phyloP scores from a whole-genome alignment of 2,888 invertebrate genomes.

The Microplitis deprimator region DNA sequence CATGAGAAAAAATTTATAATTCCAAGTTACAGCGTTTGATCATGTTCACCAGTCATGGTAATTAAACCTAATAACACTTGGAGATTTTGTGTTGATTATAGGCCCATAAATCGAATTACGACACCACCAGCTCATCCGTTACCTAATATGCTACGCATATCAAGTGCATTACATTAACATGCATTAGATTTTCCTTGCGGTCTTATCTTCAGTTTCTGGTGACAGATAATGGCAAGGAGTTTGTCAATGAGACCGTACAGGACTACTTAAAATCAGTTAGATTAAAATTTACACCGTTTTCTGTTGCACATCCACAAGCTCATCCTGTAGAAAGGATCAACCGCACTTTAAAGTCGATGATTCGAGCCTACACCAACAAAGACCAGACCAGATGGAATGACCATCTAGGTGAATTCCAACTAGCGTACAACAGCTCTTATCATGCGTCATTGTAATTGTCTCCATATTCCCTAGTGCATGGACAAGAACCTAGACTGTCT shows the following conservation, averaged over 20 bases:
- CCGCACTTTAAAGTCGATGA: slow-evolving; percentile 32
- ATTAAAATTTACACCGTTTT: not conserved
- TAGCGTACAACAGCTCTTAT: not conserved
- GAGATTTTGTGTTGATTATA: too few species aligned
- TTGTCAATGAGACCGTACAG: slow-evolving; percentile 41
- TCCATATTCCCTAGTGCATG: slow-evolving; percentile 39
- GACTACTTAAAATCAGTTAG: slow-evolving; percentile 2
- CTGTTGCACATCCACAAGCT: slow-evolving; percentile 41
- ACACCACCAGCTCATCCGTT: too few species aligned
- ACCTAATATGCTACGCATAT: too few species aligned
- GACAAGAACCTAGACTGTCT: slow-evolving; percentile 13
- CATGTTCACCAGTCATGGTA: too few species aligned
- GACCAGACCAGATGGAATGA: slow-evolving; percentile 44
- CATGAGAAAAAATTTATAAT: too few species aligned
- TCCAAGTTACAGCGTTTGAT: too few species aligned
- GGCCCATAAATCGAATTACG: too few species aligned
- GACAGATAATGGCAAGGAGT: slow-evolving; percentile 45
- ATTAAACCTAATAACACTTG: too few species aligned
- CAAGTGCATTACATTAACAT: not conserved
- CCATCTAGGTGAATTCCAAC: slow-evolving; percentile 42
- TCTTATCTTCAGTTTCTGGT: slow-evolving; percentile 36
- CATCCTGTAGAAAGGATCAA: slow-evolving; percentile 44
- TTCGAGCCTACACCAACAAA: slow-evolving; percentile 34
- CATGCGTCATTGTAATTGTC: slow-evolving; percentile 32
- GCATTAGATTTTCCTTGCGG: slow-evolving; percentile 34